These are phyloP conservation scores for Pissodes strobi DNA, from an alignment of 1,140 invertebrate species.

Conservation along the genomic window DNA sequence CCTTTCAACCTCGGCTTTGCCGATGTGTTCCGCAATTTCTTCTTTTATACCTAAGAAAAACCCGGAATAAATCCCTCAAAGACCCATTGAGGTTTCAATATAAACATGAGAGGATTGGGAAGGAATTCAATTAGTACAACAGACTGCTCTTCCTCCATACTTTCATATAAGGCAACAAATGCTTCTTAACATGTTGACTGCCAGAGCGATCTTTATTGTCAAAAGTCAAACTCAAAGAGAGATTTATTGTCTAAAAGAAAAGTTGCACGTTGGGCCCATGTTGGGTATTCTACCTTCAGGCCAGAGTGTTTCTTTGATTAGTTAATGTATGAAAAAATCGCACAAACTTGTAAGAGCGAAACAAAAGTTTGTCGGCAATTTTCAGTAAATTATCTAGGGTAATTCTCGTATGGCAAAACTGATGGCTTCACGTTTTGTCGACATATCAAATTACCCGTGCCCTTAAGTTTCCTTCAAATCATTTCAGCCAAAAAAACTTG, in stretches of 20 bases:
- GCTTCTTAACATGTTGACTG: too few species aligned
- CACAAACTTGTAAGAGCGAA: too few species aligned
- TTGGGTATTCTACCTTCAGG: too few species aligned
- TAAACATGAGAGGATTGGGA: not conserved
- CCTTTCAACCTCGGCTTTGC: not conserved
- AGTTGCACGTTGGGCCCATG: too few species aligned
- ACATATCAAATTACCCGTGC: too few species aligned
- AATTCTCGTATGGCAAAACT: not conserved
- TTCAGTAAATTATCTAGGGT: constrained; percentile 13
- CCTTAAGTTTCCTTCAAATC: too few species aligned
- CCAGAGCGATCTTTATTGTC: too few species aligned
- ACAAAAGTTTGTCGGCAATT: constrained; percentile 28
- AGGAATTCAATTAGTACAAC: not conserved
- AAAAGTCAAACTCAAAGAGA: too few species aligned
- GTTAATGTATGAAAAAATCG: constrained; percentile 30
- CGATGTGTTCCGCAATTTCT: not conserved
- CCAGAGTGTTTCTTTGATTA: too few species aligned
- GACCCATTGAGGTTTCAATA: not conserved
- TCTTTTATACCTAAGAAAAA: not conserved
- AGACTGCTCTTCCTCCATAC: not conserved
- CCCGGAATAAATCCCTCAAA: not conserved
- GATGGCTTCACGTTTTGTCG: constrained; percentile 4
- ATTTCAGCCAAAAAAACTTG: too few species aligned
- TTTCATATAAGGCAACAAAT: too few species aligned
- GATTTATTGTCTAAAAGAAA: too few species aligned